Percentiles rank a stretch among this genome's conserved stretches.
phyloP scores from a whole-genome alignment of 2,888 invertebrate species.

The Entomobrya multifasciata region DNA sequence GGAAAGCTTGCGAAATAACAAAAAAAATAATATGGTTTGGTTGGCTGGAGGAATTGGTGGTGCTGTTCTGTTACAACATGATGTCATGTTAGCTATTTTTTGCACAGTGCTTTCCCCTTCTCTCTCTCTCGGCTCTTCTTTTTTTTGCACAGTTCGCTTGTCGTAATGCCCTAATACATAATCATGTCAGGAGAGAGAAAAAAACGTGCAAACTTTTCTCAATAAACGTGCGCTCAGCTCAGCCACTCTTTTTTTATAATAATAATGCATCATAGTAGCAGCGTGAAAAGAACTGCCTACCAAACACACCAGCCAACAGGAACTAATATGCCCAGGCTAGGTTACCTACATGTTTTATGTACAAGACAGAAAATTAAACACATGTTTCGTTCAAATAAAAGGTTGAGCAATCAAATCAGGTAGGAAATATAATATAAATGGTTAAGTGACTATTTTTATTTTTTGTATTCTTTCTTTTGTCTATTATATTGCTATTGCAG shows the following conservation, averaged over 20 bases:
- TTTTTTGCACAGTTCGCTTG: background rate
- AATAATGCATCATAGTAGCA: constrained; percentile 48
- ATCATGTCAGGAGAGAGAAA: constrained; percentile 40
- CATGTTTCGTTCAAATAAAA: background rate
- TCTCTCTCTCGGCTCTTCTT: background rate
- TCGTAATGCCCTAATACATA: constrained; percentile 30
- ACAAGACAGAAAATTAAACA: constrained; percentile 28
- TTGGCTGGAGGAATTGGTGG: too few species aligned
- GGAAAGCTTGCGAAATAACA: background rate
- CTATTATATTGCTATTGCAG: background rate
- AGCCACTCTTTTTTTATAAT: too few species aligned
- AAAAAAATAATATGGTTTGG: background rate
- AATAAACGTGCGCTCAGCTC: constrained; percentile 57
- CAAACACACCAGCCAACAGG: constrained; percentile 7
- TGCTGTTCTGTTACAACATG: background rate
- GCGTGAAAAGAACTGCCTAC: too few species aligned
- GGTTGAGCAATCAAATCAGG: background rate
- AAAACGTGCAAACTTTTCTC: constrained; percentile 39
- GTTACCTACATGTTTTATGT: constrained; percentile 36
- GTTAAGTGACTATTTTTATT: background rate
- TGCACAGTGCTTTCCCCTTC: background rate
- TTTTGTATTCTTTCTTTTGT: background rate
- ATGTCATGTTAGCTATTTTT: background rate
- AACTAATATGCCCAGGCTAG: constrained; percentile 45
- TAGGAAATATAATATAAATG: too few species aligned